These are phyloP conservation scores for Muntiacus reevesi DNA, from an alignment of 2,113 vertebrate species.

Conservation along the genomic window DNA sequence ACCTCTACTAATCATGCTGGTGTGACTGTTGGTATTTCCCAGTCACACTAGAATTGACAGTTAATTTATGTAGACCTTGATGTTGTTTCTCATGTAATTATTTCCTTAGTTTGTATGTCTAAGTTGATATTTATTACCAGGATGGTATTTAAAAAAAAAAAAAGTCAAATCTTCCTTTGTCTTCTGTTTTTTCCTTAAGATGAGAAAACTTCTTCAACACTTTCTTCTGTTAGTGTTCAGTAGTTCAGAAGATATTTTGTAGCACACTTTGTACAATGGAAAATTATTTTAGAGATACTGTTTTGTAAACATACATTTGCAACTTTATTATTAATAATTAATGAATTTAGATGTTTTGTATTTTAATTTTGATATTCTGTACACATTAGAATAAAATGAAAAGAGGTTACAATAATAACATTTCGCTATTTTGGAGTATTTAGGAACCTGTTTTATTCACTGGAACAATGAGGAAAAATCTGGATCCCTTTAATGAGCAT, in stretches of 20 bases:
- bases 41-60: not conserved
- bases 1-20: not conserved
- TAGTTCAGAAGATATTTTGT: no score
- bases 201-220: not conserved
- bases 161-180: not conserved
- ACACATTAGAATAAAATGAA: no score
- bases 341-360: not conserved
- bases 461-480: conserved; percentile 94
- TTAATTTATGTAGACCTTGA: not conserved
- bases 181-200: not conserved
- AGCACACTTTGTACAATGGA: no score
- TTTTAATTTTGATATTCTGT: no score
- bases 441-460: conserved; percentile 96
- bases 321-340: not conserved
- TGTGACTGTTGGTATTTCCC: not conserved
- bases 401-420: no score
- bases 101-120: no score
- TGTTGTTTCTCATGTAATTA: not conserved
- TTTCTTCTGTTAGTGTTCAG: no score
- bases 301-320: not conserved
- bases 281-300: no score
- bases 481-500: conserved; percentile 94
- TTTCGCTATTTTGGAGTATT: not conserved
- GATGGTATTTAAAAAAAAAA: not conserved
- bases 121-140: no score